Evolutionary conservation across 2,888 invertebrate species (phyloP).

Genomic region (Hirtodrosophila histrioides): DNA sequence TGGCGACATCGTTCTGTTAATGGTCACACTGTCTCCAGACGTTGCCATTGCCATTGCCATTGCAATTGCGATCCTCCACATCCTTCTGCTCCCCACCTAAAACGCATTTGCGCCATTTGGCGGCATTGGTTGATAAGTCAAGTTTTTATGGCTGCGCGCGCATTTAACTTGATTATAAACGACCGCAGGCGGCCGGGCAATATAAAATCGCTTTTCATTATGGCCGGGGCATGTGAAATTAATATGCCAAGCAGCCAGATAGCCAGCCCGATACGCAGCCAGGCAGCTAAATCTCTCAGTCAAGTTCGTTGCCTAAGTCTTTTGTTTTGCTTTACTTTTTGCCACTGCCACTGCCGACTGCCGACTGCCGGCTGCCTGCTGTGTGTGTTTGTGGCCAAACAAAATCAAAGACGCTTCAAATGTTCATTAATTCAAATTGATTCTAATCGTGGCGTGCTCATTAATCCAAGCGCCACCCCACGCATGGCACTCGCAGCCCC

Average conservation of each 20-base stretch:
- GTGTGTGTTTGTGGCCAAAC: constrained; percentile 68
- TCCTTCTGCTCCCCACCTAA: constrained; percentile 10
- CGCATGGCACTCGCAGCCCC: constrained; percentile 42
- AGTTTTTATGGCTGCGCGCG: constrained; percentile 71
- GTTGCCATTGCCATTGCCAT: constrained; percentile 2
- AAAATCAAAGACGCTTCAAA: constrained; percentile 67
- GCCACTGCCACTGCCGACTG: constrained; percentile 15
- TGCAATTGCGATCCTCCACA: constrained; percentile 35
- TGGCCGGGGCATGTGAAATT: constrained; percentile 70
- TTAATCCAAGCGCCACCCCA: constrained; percentile 77
- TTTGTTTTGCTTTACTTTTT: constrained; percentile 61
- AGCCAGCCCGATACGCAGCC: constrained; percentile 6
- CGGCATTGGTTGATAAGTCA: constrained; percentile 68
- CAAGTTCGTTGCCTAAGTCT: constrained; percentile 78
- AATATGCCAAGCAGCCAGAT: constrained; percentile 48
- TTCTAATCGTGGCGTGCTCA: constrained; percentile 74
- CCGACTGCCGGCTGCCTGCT: constrained; percentile 46
- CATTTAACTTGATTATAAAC: constrained; percentile 80
- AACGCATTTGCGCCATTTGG: constrained; percentile 72
- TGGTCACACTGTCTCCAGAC: constrained; percentile 63
- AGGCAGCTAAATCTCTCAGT: constrained; percentile 49
- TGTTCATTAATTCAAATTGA: constrained; percentile 78
- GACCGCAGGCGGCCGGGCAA: constrained; percentile 74
- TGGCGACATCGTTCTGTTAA: constrained; percentile 75
- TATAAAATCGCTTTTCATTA: constrained; percentile 77